Evolutionary conservation across 2,888 invertebrate genomes (phyloP), one percentile per base, ranked within the genome.

Genomic region (Calameuta pallipes): DNA sequence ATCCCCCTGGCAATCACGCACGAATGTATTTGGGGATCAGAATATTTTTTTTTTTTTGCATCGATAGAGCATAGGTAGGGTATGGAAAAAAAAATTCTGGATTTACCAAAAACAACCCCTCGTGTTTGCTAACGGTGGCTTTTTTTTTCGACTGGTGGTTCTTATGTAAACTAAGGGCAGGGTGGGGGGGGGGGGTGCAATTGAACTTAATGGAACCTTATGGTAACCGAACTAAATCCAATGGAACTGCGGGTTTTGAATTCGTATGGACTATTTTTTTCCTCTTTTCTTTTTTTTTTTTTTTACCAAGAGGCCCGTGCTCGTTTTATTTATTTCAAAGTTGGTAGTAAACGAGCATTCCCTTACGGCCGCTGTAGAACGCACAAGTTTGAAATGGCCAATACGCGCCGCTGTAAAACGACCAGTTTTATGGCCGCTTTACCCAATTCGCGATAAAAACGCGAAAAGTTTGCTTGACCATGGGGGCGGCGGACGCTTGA

Each of bases 131-230:
- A 15, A 1, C 41, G 15, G 41, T 41, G 15, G 15, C 41, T 41
- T 30, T 70, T 33, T 30, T 30, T 13, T 31, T 31, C 4, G 30
- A 70, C 13, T 13, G 73, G 75, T 69, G 75, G 75, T 80, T 78
- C 77, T 80, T 81, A 80, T 80, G 81, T 80, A 81, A 80, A 80
- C 78, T 80, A 80, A 77, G 76, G 74, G 33, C 69, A 77, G 74
- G 77, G 75, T 1, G 33, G 80, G 76, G 75, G 74, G 33, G 74
- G 80, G 74, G 76, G 74, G 77, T 77, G 79, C 81, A 76, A 76
- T 70, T 76, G 75, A 73, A 80, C 69, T 68, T 78, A 41, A 79
- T 77, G 73, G 78, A 77, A 41, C 41, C 41, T 13, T 15, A 41
- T 41, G 41, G 41, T 15, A 41, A 15, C 4, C 15, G 15, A 41